Conservation (phyloP, 2,888 invertebrate genomes). For the Morpho deidamia region DNA sequence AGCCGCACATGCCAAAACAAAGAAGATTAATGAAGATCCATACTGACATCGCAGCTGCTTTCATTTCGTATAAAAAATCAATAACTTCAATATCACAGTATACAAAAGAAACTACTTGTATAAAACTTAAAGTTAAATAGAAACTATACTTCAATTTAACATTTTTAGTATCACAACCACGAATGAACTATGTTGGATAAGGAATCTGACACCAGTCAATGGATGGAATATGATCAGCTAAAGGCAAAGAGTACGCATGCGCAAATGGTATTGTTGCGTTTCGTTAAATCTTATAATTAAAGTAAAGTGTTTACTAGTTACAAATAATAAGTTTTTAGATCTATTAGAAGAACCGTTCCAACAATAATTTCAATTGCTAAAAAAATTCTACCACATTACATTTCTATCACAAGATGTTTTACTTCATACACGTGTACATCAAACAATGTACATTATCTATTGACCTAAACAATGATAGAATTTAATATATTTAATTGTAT, state of each 20-base stretch:
- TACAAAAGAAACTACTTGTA: not conserved
- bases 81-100: not conserved
- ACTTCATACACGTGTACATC: too few species aligned
- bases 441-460: too few species aligned
- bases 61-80: constrained; percentile 56
- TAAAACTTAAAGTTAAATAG: not conserved
- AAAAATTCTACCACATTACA: too few species aligned
- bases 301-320: too few species aligned
- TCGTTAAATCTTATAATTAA: too few species aligned
- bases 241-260: constrained; percentile 45
- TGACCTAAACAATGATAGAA: too few species aligned
- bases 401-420: too few species aligned
- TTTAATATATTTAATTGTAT: too few species aligned
- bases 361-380: too few species aligned
- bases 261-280: constrained; percentile 14
- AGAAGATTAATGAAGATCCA: constrained; percentile 85
- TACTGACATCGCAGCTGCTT: constrained; percentile 81
- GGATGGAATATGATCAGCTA: constrained; percentile 56
- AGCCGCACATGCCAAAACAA: constrained; percentile 85
- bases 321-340: too few species aligned
- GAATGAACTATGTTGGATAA: constrained; percentile 11
- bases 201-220: constrained; percentile 9
- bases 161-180: constrained; percentile 26
- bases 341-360: too few species aligned
- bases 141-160: constrained; percentile 1